These are phyloP conservation scores for Drepanosiphum platanoidis DNA, from an alignment of 2,888 invertebrate genomes.

Conservation along the genomic window DNA sequence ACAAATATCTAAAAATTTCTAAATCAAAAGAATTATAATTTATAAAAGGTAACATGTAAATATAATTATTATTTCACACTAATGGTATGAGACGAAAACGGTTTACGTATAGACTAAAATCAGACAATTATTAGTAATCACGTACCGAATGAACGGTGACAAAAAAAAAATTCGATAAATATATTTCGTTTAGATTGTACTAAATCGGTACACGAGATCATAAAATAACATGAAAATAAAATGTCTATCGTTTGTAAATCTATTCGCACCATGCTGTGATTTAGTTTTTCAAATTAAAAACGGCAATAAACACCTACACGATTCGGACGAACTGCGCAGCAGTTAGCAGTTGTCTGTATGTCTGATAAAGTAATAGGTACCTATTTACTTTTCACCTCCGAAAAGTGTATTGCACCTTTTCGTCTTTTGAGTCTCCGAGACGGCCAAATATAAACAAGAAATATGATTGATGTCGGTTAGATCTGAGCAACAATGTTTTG, in stretches of 20 bases:
- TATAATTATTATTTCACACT: not conserved
- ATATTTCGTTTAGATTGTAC: too few species aligned
- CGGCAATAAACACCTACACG: not conserved
- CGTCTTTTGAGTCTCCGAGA: not conserved
- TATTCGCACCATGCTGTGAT: too few species aligned
- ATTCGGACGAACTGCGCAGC: not conserved
- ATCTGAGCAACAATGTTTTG: not conserved
- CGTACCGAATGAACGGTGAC: too few species aligned
- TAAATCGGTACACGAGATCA: not conserved
- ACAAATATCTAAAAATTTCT: not conserved
- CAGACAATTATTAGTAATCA: too few species aligned
- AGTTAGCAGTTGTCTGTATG: not conserved
- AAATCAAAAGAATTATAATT: not conserved
- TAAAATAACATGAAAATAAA: not conserved
- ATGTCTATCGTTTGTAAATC: too few species aligned
- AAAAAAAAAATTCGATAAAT: too few species aligned
- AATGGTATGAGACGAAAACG: too few species aligned
- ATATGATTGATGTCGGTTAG: slow-evolving; percentile 11
- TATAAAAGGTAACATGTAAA: not conserved
- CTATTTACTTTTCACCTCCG: not conserved
- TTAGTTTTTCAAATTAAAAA: too few species aligned
- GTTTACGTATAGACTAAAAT: too few species aligned
- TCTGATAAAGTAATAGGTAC: not conserved
- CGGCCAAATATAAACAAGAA: not conserved
- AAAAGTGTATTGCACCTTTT: not conserved